Evolutionary conservation across 2,797 vertebrate species (phyloP), one percentile per base, ranked within the genome.

Genomic region (Anas capensis): DNA sequence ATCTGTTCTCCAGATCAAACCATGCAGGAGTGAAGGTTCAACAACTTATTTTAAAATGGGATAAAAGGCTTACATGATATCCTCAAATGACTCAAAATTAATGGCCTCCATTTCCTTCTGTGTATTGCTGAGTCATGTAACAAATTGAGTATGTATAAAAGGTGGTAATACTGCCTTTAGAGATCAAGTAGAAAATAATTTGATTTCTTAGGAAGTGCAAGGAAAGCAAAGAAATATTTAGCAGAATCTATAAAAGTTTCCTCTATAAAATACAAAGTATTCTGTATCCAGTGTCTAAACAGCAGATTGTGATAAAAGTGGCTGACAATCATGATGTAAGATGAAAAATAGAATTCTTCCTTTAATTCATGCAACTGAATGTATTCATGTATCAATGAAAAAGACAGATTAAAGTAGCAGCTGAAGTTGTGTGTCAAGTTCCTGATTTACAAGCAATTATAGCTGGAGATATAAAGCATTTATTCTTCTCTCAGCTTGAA

Each of bases 201-300:
- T 83, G 20, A 61, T 81, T 95, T 93, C 70, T 62, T 84, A 82
- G 56, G 48, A 88, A 40, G 42, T 33, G 33, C 14, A 53, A 21
- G 8, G 27, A 88, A 76, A 10, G 31, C 20, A 84, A 72, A 84
- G 46, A 92, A 86, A 60, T 73, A 42, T 46, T 94, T 84, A 76
- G 29, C 33, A 4, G 3, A 79, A 70, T 86, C 62, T 65, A 65
- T 83, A 86, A 88, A 14, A 51, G 84, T 76, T 80, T 86, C 61
- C 58, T 62, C 42, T 44, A 44, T 44, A 44, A 44, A 44, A 19
- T 18, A 54, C 58, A 73, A 95, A 56, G 36, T 76, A 72, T 78
- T 80, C 48, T 86, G 8, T 84, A 90, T 76, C 27, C 42, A 73
- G 46, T 70, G 38, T 84, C 81, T 90, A 92, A 86, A 81, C 66